Percentiles rank a stretch among this genome's conserved stretches.
These are phyloP conservation scores for Florisuga fusca DNA, from an alignment of 2,797 vertebrate species.

Conservation along the genomic window DNA sequence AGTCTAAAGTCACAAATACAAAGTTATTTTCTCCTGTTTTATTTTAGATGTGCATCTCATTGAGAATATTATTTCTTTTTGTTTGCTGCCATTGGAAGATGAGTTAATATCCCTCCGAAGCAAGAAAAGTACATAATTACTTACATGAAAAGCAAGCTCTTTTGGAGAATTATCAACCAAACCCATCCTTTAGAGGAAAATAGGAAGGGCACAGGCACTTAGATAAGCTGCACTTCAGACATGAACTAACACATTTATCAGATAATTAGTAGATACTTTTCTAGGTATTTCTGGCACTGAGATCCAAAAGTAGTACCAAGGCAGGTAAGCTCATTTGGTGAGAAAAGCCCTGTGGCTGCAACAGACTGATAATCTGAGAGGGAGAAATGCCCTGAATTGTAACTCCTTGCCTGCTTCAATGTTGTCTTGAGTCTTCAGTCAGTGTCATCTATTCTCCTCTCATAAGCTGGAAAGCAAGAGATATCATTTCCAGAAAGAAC, in stretches of 20 bases:
- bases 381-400: background rate
- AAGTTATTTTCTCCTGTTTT: conserved; percentile 28
- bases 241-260: conserved; percentile 89
- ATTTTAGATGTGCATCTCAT: conserved; percentile 51
- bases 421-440: background rate
- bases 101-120: conserved; percentile 84
- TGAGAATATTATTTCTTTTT: conserved; percentile 9
- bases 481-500: background rate
- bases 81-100: conserved; percentile 71
- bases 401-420: background rate
- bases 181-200: conserved; percentile 75
- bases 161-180: conserved; percentile 86
- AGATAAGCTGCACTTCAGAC: conserved; percentile 85
- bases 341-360: conserved; percentile 75
- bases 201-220: conserved; percentile 84
- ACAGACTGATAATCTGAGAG: conserved; percentile 46
- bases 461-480: background rate
- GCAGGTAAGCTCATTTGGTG: conserved; percentile 79
- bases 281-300: conserved; percentile 87
- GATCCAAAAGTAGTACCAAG: conserved; percentile 78
- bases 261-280: conserved; percentile 92
- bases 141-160: conserved; percentile 87
- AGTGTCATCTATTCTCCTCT: background rate
- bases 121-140: conserved; percentile 91
- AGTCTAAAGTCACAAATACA: conserved; percentile 11